Base-by-base conservation (phyloP, 2,113 vertebrate genomes). In the Halcyon malimbica region DNA sequence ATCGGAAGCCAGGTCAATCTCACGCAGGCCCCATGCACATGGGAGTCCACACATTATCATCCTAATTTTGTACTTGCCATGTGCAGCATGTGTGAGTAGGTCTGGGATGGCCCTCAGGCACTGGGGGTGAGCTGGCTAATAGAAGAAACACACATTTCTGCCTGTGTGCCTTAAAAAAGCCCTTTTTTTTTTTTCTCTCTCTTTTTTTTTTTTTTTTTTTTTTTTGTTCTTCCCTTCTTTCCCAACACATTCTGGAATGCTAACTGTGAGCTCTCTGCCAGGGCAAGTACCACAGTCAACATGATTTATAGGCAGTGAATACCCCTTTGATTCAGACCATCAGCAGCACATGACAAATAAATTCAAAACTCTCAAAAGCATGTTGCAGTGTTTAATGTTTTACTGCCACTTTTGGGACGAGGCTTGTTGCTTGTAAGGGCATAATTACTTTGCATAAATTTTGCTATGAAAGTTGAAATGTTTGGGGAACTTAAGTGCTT, bases 1-100 rank as follows among this genome's bases (percentile, higher is more conserved):
- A 48, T 53, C 1, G 0, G 25, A 75, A 54, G 68, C 76, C 78
- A 70, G 84, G 74, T 65, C 77, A 46, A 6, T 17, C 74, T 87
- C 77, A 69, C 13, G 0, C 26, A 44, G 25, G 19, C 26, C 8
- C 39, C 0, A 0, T 28, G 54, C 78, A 29, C 0, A 1, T 8
- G 46, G 67, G 63, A 86, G 24, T 48, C 56, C 54, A 42, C 37
- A 21, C 16, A 26, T 83, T 14, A 65, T 9, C 37, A 20, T 64
- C 73, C 39, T n/a, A 21, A 75, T 89, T 70, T 59, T 0, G 0
- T 63, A 8, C 25, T 28, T 87, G 48, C 86, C 67, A 46, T 2
- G 6, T 56, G 71, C 77, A 56, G 51, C n/a, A 17, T 16, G 9
- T 59, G 20, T 56, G 60, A 92, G 65, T 8, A 60, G 21, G 44